Evolutionary conservation across 2,113 vertebrate species (phyloP).

Genomic region (Calidris pugnax): DNA sequence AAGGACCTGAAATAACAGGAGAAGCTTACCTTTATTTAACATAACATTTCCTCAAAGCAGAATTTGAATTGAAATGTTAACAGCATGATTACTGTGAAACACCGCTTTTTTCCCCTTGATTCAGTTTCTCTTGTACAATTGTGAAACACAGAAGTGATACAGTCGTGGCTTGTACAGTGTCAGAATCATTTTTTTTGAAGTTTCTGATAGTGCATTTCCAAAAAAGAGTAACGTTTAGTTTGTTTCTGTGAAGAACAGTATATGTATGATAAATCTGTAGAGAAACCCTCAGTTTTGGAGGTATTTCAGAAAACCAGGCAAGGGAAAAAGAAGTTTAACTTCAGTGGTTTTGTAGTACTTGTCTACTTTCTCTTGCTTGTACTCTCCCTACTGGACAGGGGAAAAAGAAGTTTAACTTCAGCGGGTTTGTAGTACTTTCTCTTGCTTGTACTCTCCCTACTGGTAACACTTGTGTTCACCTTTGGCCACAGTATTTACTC

Average conservation of each 20-base stretch:
- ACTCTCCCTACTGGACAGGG: background rate
- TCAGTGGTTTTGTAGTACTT: background rate
- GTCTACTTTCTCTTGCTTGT: background rate
- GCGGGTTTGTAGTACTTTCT: background rate
- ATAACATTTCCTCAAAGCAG: background rate
- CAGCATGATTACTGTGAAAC: background rate
- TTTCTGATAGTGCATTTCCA: background rate
- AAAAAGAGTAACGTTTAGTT: background rate
- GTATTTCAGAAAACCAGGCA: background rate
- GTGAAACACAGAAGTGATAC: background rate
- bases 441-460: background rate
- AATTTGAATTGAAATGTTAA: background rate
- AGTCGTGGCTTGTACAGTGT: background rate
- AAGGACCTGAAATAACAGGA: background rate
- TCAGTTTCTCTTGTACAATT: background rate
- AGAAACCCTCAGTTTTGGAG: background rate
- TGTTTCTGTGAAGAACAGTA: background rate
- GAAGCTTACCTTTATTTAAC: background rate
- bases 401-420: background rate
- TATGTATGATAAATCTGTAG: background rate
- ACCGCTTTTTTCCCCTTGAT: background rate
- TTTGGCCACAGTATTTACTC: background rate
- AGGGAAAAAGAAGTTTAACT: background rate
- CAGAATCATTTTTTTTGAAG: background rate
- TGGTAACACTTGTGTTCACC: background rate